Percentiles rank a stretch among this genome's conserved stretches.
phyloP scores from a whole-genome alignment of 2,888 invertebrate species.

The Phrixothrix hirtus region DNA sequence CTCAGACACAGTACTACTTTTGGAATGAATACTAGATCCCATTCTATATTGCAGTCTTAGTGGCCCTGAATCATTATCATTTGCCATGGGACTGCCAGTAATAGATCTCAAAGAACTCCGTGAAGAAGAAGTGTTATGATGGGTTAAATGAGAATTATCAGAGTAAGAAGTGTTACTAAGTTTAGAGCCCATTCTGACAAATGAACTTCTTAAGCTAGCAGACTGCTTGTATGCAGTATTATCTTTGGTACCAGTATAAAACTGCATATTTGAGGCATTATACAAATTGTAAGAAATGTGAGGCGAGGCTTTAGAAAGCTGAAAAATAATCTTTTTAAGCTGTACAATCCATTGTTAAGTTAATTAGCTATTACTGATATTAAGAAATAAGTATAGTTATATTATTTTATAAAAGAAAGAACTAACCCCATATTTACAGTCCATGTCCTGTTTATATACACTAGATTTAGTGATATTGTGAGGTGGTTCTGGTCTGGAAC shows the following conservation, averaged over 20 bases:
- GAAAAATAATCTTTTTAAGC: constrained; percentile 33
- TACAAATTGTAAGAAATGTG: constrained; percentile 39
- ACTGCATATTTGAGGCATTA: constrained; percentile 34
- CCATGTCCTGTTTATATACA: constrained; percentile 42
- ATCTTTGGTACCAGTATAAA: constrained; percentile 26
- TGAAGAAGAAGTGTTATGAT: constrained; percentile 41
- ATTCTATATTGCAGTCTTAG: constrained; percentile 45
- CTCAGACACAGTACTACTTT: constrained; percentile 56
- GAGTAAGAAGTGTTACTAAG: constrained; percentile 42
- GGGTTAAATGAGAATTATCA: constrained; percentile 41
- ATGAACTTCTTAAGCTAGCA: constrained; percentile 31
- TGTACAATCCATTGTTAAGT: constrained; percentile 20
- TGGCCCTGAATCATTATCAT: constrained; percentile 40
- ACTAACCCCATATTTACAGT: constrained; percentile 45
- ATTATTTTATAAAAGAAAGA: constrained; percentile 26
- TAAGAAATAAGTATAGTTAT: constrained; percentile 7
- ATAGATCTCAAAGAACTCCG: constrained; percentile 40
- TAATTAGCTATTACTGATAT: constrained; percentile 10
- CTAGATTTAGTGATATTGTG: constrained; percentile 38
- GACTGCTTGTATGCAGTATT: constrained; percentile 29
- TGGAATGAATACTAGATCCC: constrained; percentile 41
- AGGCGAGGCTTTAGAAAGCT: constrained; percentile 39
- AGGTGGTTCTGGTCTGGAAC: constrained; percentile 34
- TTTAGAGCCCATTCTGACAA: constrained; percentile 39
- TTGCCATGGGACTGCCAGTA: constrained; percentile 40